Percentiles rank a stretch among this genome's conserved stretches.
These are phyloP conservation scores for Calameuta pallipes DNA, from an alignment of 2,888 invertebrate genomes.

Conservation along the genomic window DNA sequence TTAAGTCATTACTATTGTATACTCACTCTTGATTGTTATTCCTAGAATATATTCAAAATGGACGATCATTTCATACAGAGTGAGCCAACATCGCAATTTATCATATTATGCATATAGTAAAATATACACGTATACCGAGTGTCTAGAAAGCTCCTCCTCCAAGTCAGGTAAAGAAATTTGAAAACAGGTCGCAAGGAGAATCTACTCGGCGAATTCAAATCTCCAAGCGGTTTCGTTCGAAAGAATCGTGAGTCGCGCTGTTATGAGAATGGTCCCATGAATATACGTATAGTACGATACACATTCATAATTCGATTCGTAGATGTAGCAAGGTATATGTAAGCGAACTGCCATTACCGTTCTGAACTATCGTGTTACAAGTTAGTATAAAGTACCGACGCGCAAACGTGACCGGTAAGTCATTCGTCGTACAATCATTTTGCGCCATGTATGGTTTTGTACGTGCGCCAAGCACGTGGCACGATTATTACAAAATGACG, in stretches of 20 bases:
- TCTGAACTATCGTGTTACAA: constrained; percentile 2
- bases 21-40: background rate
- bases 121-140: background rate
- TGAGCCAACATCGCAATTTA: too few relatives aligned
- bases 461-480: background rate
- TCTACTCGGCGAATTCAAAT: background rate
- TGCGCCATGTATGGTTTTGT: constrained; percentile 1
- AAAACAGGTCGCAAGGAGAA: background rate
- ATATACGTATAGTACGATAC: background rate
- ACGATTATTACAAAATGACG: background rate
- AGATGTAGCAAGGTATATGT: background rate
- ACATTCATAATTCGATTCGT: background rate
- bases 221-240: background rate
- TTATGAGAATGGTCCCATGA: background rate
- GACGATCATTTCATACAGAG: background rate
- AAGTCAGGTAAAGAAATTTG: background rate
- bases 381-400: constrained; percentile 5
- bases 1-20: background rate
- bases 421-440: background rate
- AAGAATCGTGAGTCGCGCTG: background rate
- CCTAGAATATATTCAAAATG: background rate
- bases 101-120: too few relatives aligned
- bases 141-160: background rate
- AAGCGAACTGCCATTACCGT: background rate
- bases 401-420: constrained; percentile 1